These are phyloP conservation scores for Stegodyphus mimosarum DNA, from an alignment of 1,140 invertebrate species.

Conservation along the genomic window DNA sequence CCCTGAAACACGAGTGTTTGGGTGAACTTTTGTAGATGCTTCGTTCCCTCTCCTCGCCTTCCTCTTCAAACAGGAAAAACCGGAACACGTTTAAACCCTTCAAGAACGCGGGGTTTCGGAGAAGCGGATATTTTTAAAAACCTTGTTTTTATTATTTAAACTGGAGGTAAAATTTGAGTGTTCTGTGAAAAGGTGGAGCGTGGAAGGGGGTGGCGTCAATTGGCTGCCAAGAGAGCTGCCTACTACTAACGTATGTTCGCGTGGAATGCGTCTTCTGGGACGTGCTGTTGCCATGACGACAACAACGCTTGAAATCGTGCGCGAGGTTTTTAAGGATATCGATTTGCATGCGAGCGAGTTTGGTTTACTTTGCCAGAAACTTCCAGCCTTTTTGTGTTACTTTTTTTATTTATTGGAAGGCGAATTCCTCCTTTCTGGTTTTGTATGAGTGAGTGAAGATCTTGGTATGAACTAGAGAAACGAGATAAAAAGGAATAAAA, in stretches of 20 bases:
- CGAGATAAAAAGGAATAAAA: conserved; percentile 10
- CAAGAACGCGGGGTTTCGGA: conserved; percentile 1
- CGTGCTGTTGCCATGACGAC: conserved; percentile 30
- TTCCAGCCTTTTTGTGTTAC: conserved; percentile 23
- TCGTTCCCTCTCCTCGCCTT: not conserved
- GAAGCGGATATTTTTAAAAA: conserved; percentile 24
- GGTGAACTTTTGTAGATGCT: conserved; percentile 10
- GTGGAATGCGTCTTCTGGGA: not conserved
- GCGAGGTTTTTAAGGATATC: conserved; percentile 53
- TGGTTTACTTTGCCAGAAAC: conserved; percentile 30
- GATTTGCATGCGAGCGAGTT: conserved; percentile 19
- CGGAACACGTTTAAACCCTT: conserved; percentile 21
- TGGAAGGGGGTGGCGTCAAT: conserved; percentile 26
- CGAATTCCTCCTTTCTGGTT: conserved; percentile 35
- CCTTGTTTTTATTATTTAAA: conserved; percentile 35
- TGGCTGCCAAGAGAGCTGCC: conserved; percentile 44
- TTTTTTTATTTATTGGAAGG: not conserved
- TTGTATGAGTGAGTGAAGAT: not conserved
- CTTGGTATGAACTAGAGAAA: conserved; percentile 1
- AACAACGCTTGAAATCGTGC: conserved; percentile 36
- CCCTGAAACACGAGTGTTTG: conserved; percentile 45
- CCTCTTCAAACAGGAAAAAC: conserved; percentile 19
- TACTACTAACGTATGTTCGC: not conserved
- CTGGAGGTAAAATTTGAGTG: conserved; percentile 44
- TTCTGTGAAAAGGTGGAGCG: conserved; percentile 8